Evolutionary conservation across 2,888 invertebrate species (phyloP), one percentile per base, ranked within the genome.

Genomic region (Stegana nigrithorax): DNA sequence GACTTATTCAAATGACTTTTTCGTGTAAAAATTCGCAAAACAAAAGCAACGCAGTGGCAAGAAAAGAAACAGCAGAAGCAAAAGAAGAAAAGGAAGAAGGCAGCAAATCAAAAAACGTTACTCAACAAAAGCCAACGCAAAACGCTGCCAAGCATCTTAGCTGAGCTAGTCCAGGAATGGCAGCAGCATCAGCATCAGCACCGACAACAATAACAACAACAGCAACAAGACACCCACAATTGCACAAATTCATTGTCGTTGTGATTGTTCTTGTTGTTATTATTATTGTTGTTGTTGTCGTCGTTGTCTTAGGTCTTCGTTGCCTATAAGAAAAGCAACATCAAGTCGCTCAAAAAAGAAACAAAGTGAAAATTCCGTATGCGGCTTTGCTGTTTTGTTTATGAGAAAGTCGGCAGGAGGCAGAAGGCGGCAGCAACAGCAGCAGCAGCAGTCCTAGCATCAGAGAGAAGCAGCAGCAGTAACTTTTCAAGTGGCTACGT

Each of bases 1-100:
- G 62, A 59, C 67, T 75, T 77, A 79, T 75, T 75, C 75, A 79
- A 75, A 75, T 79, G 79, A 75, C 79, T 79, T 75, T 75, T 75
- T 75, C 79, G 75, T 75, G 80, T 75, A 79, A 70, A 75, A 75
- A 75, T 79, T 66, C 67, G 63, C 63, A 67, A 79, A 79, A 75
- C 79, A 75, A 75, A 79, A 71, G 73, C 75, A 68, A 66, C 14
- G 19, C 8, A 44, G n/a, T 39, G 42, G 23, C 39, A n/a, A 7
- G 27, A 25, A 12, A 36, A 57, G n/a, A 36, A 26, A 17, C 25
- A 42, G 39, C 5, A 44, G 19, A 12, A 25, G 27, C 42, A 17
- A 23, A 57, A 44, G 26, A 10, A 6, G 42, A 45, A 26, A 23
- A 21, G 6, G 12, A 21, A 39, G 36, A 23, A 47, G 47, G 12